A percentile compares a stretch with the other conserved stretches of the same genome.
These are phyloP conservation scores for Phacellophora camtschatica DNA, from an alignment of 30 jellyfish, hydroid and myxozoan species.

Conservation along the genomic window DNA sequence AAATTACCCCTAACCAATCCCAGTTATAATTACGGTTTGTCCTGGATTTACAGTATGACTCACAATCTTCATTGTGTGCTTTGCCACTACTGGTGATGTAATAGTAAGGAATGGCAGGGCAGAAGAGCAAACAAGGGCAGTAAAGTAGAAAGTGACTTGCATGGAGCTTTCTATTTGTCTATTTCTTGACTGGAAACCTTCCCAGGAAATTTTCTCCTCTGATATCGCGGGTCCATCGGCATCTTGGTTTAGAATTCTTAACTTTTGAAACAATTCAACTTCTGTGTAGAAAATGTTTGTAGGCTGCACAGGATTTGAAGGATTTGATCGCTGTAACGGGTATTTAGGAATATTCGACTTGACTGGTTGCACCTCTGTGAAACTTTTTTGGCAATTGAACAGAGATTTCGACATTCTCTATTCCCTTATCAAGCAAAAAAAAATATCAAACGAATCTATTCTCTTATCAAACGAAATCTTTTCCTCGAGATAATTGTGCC, in stretches of 20 bases:
- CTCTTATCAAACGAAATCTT: too few relatives aligned
- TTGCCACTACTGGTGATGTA: slow-evolving; percentile 31
- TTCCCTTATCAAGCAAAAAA: neutral
- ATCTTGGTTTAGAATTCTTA: neutral
- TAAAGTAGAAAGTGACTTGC: slow-evolving; percentile 18
- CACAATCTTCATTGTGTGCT: too few relatives aligned
- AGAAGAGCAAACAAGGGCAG: too few relatives aligned
- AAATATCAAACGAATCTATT: too few relatives aligned
- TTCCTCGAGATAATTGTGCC: slow-evolving; percentile 55
- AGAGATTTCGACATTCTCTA: slow-evolving; percentile 4
- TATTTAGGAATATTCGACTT: neutral
- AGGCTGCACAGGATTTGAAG: neutral
- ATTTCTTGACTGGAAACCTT: slow-evolving; percentile 9
- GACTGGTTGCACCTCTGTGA: slow-evolving; percentile 25
- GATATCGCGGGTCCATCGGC: neutral
- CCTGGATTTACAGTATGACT: slow-evolving; percentile 14
- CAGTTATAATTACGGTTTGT: slow-evolving; percentile 2
- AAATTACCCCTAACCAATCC: neutral
- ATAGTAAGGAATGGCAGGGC: slow-evolving; percentile 1
- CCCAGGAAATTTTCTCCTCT: slow-evolving; percentile 7
- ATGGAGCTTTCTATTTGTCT: neutral
- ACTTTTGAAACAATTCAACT: neutral
- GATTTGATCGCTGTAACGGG: slow-evolving; percentile 16
- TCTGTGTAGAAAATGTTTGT: neutral
- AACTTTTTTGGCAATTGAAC: slow-evolving; percentile 12